Percentiles rank a stretch among this genome's conserved stretches.
Conservation (phyloP, 30 jellyfish, hydroid and myxozoan genomes). For the Pseudorhiza aurosa region DNA sequence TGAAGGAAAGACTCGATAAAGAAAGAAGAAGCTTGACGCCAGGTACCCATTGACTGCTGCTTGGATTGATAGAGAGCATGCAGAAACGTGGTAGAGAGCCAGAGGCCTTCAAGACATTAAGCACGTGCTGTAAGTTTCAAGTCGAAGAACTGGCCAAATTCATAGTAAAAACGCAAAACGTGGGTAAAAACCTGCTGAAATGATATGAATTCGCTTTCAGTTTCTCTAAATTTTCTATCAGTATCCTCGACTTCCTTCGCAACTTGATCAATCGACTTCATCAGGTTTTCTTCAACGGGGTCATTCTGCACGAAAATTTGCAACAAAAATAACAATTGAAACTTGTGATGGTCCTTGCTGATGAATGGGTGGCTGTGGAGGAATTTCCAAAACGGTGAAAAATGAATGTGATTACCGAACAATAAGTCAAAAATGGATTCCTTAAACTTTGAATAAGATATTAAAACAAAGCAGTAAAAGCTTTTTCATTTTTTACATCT, state of each 20-base stretch:
- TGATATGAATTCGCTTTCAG: slow-evolving; percentile 13
- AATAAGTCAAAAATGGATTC: too few relatives aligned
- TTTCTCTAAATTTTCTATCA: slow-evolving; percentile 1
- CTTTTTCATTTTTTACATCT: background rate
- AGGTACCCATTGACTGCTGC: too few relatives aligned
- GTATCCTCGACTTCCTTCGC: slow-evolving; percentile 23
- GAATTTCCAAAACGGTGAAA: background rate
- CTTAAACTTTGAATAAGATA: too few relatives aligned
- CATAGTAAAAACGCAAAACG: background rate
- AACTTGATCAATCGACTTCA: background rate
- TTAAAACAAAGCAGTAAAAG: too few relatives aligned
- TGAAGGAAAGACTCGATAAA: too few relatives aligned
- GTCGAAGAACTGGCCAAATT: too few relatives aligned
- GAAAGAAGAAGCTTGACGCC: too few relatives aligned
- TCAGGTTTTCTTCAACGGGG: slow-evolving; percentile 23
- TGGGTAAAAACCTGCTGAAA: slow-evolving; percentile 29
- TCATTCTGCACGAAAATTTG: slow-evolving; percentile 1
- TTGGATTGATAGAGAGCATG: too few relatives aligned
- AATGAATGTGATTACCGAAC: background rate
- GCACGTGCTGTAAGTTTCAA: too few relatives aligned
- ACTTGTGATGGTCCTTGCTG: too few relatives aligned
- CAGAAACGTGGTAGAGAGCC: too few relatives aligned
- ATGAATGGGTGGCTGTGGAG: background rate
- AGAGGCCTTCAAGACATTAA: too few relatives aligned
- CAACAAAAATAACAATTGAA: background rate